These are phyloP conservation scores for Harpegnathos saltator DNA, from an alignment of 1,140 invertebrate genomes.

Conservation along the genomic window DNA sequence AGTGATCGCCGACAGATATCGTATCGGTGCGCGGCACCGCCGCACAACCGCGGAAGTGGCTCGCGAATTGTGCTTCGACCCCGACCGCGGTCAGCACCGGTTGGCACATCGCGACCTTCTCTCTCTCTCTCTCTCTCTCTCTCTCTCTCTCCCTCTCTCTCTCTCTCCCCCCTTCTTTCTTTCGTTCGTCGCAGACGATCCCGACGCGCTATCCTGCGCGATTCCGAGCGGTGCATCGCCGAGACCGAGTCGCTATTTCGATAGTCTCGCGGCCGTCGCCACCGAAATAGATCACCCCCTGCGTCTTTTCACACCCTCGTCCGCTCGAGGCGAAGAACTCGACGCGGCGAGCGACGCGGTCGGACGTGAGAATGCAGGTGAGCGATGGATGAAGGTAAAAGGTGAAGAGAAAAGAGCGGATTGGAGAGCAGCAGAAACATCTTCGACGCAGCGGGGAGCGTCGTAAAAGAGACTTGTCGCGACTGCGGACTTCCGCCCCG, in stretches of 20 bases:
- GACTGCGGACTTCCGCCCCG: no score
- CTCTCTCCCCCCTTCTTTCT: no score
- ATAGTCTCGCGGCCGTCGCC: constrained; percentile 58
- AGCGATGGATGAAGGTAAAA: no score
- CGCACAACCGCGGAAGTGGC: neutral
- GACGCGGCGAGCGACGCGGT: constrained; percentile 19
- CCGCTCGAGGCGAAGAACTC: constrained; percentile 56
- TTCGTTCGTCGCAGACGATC: neutral
- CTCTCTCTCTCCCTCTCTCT: no score
- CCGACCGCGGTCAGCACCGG: neutral
- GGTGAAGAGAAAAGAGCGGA: no score
- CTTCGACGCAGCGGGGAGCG: no score
- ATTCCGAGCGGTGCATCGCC: neutral
- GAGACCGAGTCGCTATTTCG: constrained; percentile 71
- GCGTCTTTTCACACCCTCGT: constrained; percentile 7
- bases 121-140: no score
- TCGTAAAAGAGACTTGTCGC: no score
- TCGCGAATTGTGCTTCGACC: no score
- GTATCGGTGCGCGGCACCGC: no score
- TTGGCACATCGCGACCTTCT: constrained; percentile 26
- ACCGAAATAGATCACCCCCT: constrained; percentile 76
- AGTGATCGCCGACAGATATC: no score
- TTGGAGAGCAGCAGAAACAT: no score
- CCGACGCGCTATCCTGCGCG: neutral
- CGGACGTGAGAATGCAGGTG: neutral